Percentiles rank a stretch among this genome's conserved stretches.
phyloP scores from a whole-genome alignment of 2,113 vertebrate species.

The Chaetorhynchus papuensis region DNA sequence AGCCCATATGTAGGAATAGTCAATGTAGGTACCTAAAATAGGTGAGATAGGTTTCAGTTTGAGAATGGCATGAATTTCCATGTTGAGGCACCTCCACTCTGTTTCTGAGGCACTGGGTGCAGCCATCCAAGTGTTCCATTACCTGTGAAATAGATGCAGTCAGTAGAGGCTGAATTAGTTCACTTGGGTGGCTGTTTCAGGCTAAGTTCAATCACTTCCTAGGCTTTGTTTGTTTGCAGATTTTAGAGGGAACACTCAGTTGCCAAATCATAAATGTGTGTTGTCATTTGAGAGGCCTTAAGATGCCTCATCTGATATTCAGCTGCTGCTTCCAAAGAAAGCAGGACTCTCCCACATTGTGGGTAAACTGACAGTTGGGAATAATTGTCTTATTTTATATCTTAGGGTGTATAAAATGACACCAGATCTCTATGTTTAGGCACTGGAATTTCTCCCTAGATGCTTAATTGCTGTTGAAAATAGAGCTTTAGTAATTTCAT shows the following conservation, averaged over 20 bases:
- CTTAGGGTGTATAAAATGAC: neutral
- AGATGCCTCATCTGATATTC: neutral
- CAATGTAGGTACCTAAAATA: neutral
- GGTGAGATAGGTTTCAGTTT: neutral
- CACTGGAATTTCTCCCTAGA: neutral
- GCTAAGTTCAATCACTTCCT: neutral
- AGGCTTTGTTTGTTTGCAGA: neutral
- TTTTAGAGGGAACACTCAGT: neutral
- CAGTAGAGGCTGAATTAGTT: neutral
- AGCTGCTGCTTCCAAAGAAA: neutral
- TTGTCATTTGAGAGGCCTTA: neutral
- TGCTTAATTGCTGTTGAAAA: neutral
- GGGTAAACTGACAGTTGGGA: neutral
- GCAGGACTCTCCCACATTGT: neutral
- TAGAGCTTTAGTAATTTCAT: neutral
- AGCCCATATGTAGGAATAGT: neutral
- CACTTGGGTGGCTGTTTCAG: neutral
- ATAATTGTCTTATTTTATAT: neutral
- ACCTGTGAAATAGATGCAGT: neutral
- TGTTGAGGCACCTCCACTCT: neutral
- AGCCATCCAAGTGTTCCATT: neutral
- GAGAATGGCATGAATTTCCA: neutral
- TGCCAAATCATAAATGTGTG: neutral
- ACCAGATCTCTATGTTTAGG: neutral
- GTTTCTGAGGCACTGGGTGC: neutral